phyloP scores from a whole-genome alignment of 23 tunicate genomes.

The Trididemnum miniatum region DNA sequence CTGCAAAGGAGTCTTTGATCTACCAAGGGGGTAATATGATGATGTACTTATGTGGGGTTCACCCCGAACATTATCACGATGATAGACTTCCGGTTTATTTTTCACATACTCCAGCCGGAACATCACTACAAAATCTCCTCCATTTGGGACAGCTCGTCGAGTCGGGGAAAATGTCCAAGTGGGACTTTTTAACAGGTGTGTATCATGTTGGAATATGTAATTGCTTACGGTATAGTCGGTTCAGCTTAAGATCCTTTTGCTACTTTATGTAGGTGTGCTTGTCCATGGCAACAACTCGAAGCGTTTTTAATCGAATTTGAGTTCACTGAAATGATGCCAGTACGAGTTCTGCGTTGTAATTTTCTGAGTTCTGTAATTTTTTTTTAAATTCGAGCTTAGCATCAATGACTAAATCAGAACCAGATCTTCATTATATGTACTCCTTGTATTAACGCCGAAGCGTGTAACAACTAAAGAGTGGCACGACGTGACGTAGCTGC shows the following conservation, averaged over 20 bases:
- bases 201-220: constrained; percentile 73
- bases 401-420: no score
- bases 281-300: no score
- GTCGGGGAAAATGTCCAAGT: constrained; percentile 79
- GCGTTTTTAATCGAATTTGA: no score
- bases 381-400: no score
- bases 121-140: constrained; percentile 87
- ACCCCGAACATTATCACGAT: constrained; percentile 68
- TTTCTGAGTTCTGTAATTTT: no score
- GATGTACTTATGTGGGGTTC: constrained; percentile 72
- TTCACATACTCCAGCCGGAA: constrained; percentile 96
- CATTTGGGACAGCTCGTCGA: constrained; percentile 86
- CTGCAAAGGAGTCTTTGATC: background rate
- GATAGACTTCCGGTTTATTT: constrained; percentile 80
- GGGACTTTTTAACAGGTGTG: constrained; percentile 69
- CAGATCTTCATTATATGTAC: no score
- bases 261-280: no score
- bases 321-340: no score
- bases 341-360: no score
- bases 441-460: no score
- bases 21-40: constrained; percentile 58
- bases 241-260: constrained; percentile 32
- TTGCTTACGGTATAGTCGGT: constrained; percentile 34
- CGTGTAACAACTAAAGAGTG: no score
- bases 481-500: no score